Evolutionary conservation across 2,797 vertebrate genomes (phyloP), one percentile per base, ranked within the genome.

Genomic region (Amazonetta brasiliensis): DNA sequence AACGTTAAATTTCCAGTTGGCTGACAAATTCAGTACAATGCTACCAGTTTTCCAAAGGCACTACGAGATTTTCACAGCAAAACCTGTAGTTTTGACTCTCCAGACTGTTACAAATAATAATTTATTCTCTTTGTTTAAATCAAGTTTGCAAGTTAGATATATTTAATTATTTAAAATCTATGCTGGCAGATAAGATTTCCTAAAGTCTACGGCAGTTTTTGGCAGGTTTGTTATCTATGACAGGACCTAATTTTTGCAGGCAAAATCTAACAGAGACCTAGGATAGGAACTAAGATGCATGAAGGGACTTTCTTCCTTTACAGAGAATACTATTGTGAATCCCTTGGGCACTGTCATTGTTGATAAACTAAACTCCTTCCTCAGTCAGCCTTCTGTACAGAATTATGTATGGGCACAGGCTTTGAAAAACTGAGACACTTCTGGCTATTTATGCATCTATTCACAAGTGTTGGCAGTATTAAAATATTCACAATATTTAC

Each of bases 401-500:
- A 72, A 50, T 43, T 79, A 21, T 1, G 16, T 3, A 23, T 59
- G 16, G 15, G 21, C 14, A 64, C 31, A 64, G 15, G 12, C 22
- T 74, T 39, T 37, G 35, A 75, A 43, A 79, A 90, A 82, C 11
- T 17, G 31, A 63, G 37, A 76, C 13, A 84, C 8, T 89, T 59
- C 21, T 59, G 73, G 23, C 28, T 79, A 69, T 55, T 90, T 79
- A 73, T 46, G 39, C 6, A 55, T 20, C 60, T 68, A 44, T 72
- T 50, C 60, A 60, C 21, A 84, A 88, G 4, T 7, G 1, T 11
- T 54, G 68, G 46, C 26, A 89, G 67, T 31, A 84, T 35, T 76
- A 28, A 89, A 82, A 33, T 71, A 76, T 31, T 69, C 52, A 74
- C 12, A 83, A n/a, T 87, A 92, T 84, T 94, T 89, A 63, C 58